phyloP scores from a whole-genome alignment of 2,797 vertebrate genomes.

The Cryptoprocta ferox region DNA sequence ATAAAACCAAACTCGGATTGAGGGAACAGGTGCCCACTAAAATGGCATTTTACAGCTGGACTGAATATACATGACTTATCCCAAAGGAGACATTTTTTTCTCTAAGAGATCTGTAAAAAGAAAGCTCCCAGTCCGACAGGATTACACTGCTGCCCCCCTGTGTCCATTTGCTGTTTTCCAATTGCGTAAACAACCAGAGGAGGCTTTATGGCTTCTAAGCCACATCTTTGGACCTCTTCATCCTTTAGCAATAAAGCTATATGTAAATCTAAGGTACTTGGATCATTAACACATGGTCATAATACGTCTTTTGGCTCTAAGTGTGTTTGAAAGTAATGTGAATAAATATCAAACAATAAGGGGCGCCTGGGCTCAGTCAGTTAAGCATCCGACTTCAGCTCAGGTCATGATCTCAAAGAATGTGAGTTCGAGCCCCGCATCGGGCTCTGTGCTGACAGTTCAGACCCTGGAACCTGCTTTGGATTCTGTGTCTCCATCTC shows the following conservation, averaged over 20 bases:
- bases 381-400: too few species aligned
- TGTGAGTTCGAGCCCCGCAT: too few species aligned
- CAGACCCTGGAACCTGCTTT: too few species aligned
- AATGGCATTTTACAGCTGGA: background rate
- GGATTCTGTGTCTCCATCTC: too few species aligned
- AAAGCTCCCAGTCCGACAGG: conserved; percentile 27
- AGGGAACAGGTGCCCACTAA: background rate
- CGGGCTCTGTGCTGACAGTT: too few species aligned
- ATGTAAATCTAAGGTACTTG: background rate
- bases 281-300: background rate
- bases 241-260: background rate
- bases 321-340: background rate
- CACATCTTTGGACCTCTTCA: background rate
- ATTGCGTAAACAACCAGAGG: background rate
- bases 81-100: background rate
- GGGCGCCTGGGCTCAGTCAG: too few species aligned
- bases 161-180: conserved; percentile 65
- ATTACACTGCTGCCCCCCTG: conserved; percentile 68
- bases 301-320: background rate
- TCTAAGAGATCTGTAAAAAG: background rate
- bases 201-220: background rate
- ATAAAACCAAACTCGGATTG: conserved; percentile 13
- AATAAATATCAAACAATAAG: background rate
- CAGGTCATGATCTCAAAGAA: too few species aligned
- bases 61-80: background rate